Conservation (phyloP, 2,888 invertebrate species). For the Dorcus parallelipipedus region DNA sequence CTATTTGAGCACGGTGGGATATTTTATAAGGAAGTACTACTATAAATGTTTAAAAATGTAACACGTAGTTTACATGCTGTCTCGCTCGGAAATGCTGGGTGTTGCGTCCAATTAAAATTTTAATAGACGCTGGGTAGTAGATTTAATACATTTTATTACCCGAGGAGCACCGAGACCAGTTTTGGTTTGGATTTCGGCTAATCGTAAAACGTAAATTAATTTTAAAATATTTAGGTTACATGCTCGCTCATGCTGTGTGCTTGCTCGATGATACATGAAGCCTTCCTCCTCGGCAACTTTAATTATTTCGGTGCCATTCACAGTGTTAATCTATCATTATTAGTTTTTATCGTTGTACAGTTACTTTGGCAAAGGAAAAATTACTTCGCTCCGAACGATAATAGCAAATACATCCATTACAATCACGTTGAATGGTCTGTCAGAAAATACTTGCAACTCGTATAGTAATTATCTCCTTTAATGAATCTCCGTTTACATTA, state of each 20-base stretch:
- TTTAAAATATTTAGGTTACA: conserved; percentile 15
- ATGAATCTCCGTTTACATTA: too few species aligned
- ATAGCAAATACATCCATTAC: too few species aligned
- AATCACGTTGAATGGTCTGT: too few species aligned
- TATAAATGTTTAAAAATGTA: conserved; percentile 6
- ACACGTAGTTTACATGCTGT: conserved; percentile 6
- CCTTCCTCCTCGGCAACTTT: neutral
- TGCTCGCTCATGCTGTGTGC: neutral
- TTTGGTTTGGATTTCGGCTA: conserved; percentile 1
- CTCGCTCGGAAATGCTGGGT: neutral
- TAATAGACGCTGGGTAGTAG: conserved; percentile 14
- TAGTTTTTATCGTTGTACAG: neutral
- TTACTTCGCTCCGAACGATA: too few species aligned
- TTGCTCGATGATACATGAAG: neutral
- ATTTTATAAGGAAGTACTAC: conserved; percentile 10
- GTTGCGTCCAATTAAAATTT: conserved; percentile 18
- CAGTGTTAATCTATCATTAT: neutral
- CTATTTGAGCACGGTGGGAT: conserved; percentile 18
- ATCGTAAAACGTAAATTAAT: conserved; percentile 17
- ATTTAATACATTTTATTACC: conserved; percentile 15
- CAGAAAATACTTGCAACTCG: too few species aligned
- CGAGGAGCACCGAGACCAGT: conserved; percentile 6
- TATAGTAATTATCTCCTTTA: too few species aligned
- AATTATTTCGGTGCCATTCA: neutral
- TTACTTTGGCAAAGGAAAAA: neutral